phyloP scores from a whole-genome alignment of 2,888 invertebrate species.

The Trachelus tabidus region DNA sequence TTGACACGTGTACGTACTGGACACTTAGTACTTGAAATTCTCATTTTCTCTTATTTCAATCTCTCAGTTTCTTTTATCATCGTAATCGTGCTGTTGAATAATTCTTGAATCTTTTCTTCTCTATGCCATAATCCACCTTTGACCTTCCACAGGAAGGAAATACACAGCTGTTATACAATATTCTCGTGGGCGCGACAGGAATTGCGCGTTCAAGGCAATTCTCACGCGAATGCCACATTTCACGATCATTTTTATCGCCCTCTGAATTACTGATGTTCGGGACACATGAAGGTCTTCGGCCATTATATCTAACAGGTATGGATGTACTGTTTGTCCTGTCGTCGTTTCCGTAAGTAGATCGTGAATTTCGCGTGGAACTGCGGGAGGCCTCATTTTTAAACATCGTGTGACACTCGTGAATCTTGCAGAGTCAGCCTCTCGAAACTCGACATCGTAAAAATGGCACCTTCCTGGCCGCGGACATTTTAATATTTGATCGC shows the following conservation, averaged over 20 bases:
- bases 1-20: not conserved
- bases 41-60: not conserved
- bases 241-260: constrained; percentile 5
- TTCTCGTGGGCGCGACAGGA: not conserved
- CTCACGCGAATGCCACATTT: not conserved
- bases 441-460: constrained; percentile 28
- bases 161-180: not conserved
- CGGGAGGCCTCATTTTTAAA: not conserved
- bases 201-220: not conserved
- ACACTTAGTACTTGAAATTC: not conserved
- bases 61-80: not conserved
- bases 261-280: constrained; percentile 8
- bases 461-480: constrained; percentile 27
- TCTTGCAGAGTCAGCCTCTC: constrained; percentile 22
- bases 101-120: not conserved
- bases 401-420: constrained; percentile 20
- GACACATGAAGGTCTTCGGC: not conserved
- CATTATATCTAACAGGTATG: not conserved
- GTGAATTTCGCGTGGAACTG: not conserved
- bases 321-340: not conserved
- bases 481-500: constrained; percentile 48
- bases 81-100: too few species aligned
- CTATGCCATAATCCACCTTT: constrained; percentile 3
- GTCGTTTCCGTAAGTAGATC: not conserved
- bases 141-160: not conserved